Conservation (phyloP, 2,888 invertebrate species). For the Pecten maximus region DNA sequence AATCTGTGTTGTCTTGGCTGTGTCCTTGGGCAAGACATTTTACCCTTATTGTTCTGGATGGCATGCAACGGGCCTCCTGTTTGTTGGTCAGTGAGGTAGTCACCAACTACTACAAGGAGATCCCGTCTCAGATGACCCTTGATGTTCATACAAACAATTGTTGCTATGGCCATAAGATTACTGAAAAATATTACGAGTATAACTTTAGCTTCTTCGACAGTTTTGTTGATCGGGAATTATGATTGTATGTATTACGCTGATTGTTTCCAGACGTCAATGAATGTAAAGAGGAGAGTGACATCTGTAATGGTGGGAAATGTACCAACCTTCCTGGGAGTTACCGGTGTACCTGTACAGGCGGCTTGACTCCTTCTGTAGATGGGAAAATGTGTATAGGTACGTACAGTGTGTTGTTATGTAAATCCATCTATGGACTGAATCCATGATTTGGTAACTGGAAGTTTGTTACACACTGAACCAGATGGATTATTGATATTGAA, state of each 20-base stretch:
- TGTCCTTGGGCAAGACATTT: no score
- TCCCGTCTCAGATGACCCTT: no score
- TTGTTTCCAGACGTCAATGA: conserved; percentile 89
- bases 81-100: no score
- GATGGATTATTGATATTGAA: no score
- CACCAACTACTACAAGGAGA: no score
- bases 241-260: background rate
- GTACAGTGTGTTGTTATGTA: conserved; percentile 37
- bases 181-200: background rate
- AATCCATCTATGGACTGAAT: background rate
- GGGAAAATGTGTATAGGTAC: conserved; percentile 89
- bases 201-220: background rate
- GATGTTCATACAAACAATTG: no score
- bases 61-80: no score
- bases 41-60: no score
- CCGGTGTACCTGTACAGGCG: conserved; percentile 86
- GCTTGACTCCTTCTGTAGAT: conserved; percentile 88
- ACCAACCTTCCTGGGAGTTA: conserved; percentile 90
- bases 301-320: conserved; percentile 86
- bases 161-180: no score
- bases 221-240: background rate
- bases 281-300: conserved; percentile 87
- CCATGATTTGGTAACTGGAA: background rate
- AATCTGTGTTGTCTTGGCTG: no score
- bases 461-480: background rate